Evolutionary conservation across 1,140 invertebrate species (phyloP).

Genomic region (Diplogasteroides magnus): DNA sequence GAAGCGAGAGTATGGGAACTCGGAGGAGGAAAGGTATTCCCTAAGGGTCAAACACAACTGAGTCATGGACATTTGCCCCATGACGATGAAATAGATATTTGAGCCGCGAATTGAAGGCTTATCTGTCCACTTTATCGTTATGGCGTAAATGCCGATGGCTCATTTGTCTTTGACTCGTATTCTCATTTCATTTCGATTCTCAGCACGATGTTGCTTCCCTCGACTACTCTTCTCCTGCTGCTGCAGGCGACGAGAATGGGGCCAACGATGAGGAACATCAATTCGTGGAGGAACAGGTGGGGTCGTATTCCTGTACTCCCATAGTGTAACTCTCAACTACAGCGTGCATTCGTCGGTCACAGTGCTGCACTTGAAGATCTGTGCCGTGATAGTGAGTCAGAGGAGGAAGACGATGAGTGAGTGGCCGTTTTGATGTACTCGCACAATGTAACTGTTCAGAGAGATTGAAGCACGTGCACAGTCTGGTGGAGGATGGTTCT

Average conservation of each 20-base stretch:
- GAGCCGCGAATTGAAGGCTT: too few species aligned
- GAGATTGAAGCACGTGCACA: constrained; percentile 13
- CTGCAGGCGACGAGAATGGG: constrained; percentile 26
- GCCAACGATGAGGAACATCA: too few species aligned
- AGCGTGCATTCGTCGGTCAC: not conserved
- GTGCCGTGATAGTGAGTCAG: constrained; percentile 4
- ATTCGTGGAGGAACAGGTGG: not conserved
- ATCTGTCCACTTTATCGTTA: too few species aligned
- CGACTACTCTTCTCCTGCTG: constrained; percentile 65
- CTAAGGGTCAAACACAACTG: too few species aligned
- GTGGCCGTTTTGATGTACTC: not conserved
- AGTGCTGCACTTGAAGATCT: not conserved
- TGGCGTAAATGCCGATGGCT: not conserved
- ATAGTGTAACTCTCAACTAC: too few species aligned
- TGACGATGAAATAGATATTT: too few species aligned
- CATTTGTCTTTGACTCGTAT: not conserved
- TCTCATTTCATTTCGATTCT: too few species aligned
- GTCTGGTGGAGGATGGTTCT: constrained; percentile 42
- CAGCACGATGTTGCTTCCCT: constrained; percentile 69
- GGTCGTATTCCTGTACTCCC: not conserved
- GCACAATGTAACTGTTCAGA: constrained; percentile 56
- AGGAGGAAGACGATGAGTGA: constrained; percentile 35
- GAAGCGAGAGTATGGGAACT: constrained; percentile 83
- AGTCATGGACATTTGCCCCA: too few species aligned
- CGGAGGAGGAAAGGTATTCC: constrained; percentile 65